Conservation (phyloP, 1,140 invertebrate species). For the Drosophila simulans region DNA sequence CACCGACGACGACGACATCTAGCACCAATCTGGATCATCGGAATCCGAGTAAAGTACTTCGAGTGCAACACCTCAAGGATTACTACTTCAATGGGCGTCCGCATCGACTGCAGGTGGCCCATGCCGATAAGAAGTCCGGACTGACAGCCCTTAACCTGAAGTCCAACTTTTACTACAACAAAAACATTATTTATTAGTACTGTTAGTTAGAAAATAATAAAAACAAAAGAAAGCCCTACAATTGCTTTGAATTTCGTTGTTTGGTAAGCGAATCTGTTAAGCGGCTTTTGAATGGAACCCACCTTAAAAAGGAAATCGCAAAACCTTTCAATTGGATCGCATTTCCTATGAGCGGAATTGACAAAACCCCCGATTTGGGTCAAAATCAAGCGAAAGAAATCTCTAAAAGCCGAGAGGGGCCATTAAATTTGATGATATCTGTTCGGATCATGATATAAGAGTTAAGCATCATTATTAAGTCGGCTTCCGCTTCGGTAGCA, state of each 20-base stretch:
- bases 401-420: slow-evolving; percentile 17
- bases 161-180: slow-evolving; percentile 81
- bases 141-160: slow-evolving; percentile 74
- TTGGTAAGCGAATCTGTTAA: slow-evolving; percentile 24
- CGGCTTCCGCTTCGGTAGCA: slow-evolving; percentile 50
- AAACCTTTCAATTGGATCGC: slow-evolving; percentile 46
- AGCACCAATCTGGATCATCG: slow-evolving; percentile 16
- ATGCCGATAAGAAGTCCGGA: slow-evolving; percentile 58
- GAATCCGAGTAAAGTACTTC: slow-evolving; percentile 58
- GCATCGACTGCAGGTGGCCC: slow-evolving; percentile 76
- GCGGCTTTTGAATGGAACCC: slow-evolving; percentile 7
- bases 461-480: slow-evolving; percentile 58
- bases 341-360: slow-evolving; percentile 46
- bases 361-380: slow-evolving; percentile 49
- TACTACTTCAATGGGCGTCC: slow-evolving; percentile 82
- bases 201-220: slow-evolving; percentile 40
- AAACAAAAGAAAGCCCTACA: slow-evolving; percentile 8
- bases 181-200: slow-evolving; percentile 84
- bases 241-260: slow-evolving; percentile 9
- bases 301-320: slow-evolving; percentile 25
- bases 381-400: slow-evolving; percentile 39
- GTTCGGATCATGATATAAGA: slow-evolving; percentile 54
- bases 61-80: slow-evolving; percentile 68
- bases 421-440: slow-evolving; percentile 54
- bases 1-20: slow-evolving; percentile 24